A percentile compares a stretch with the other conserved stretches of the same genome.
phyloP scores from a whole-genome alignment of 2,113 vertebrate species.

The Panurus biarmicus region DNA sequence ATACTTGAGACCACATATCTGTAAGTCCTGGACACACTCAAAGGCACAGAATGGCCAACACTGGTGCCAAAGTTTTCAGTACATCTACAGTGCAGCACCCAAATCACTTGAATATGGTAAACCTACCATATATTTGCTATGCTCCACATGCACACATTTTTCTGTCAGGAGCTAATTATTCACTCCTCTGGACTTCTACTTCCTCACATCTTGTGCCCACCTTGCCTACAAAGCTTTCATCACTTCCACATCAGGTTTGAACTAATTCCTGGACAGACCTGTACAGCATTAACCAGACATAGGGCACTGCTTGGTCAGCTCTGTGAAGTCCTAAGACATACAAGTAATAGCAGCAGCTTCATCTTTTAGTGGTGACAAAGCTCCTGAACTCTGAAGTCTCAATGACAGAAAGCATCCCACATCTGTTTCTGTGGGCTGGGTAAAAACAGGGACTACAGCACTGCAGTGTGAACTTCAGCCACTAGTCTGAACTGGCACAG shows the following conservation, averaged over 20 bases:
- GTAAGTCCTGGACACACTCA: not conserved
- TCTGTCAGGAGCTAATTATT: not conserved
- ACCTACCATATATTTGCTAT: not conserved
- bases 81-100: not conserved
- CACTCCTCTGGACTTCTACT: not conserved
- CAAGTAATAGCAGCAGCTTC: not conserved
- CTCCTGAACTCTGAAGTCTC: not conserved
- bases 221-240: not conserved
- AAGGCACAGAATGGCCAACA: not conserved
- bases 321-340: not conserved
- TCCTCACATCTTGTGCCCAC: not conserved
- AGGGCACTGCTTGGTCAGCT: not conserved
- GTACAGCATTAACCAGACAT: not conserved
- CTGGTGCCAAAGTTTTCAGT: rapidly evolving
- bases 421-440: not conserved
- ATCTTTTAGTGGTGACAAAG: not conserved
- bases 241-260: not conserved
- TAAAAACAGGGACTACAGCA: not conserved
- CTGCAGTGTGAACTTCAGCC: not conserved
- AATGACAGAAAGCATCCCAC: not conserved
- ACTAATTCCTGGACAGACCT: not conserved
- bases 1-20: not conserved
- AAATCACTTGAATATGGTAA: not conserved
- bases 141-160: not conserved
- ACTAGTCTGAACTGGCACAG: not conserved